Evolutionary conservation across 2,888 invertebrate genomes (phyloP).

Genomic region (Erpobdella octoculata): DNA sequence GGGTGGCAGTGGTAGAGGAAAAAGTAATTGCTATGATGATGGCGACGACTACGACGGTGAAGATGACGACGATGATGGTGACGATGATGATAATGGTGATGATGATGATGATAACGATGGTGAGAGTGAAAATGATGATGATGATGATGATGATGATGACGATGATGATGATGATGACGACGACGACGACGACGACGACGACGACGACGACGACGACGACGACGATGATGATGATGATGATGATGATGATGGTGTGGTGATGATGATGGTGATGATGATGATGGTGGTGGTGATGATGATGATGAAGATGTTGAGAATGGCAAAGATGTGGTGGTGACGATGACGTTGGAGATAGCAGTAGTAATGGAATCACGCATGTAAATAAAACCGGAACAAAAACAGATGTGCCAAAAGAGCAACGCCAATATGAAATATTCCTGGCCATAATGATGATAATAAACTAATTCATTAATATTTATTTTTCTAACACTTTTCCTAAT

Average conservation of each 20-base stretch:
- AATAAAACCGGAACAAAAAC: no score
- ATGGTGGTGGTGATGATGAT: neutral
- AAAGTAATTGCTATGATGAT: neutral
- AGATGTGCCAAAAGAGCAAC: no score
- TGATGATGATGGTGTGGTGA: neutral
- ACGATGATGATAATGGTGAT: neutral
- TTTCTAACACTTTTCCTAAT: no score
- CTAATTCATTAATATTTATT: no score
- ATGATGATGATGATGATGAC: conserved; percentile 14
- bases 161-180: conserved; percentile 26
- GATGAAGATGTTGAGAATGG: no score
- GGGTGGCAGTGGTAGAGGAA: neutral
- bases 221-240: conserved; percentile 28
- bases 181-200: conserved; percentile 16
- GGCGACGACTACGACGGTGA: neutral
- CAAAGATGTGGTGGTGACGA: no score
- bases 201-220: conserved; percentile 17
- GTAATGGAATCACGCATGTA: no score
- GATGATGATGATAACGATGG: neutral
- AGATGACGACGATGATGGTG: conserved; percentile 5
- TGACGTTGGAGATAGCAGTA: no score
- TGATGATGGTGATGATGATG: neutral
- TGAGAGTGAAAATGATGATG: neutral
- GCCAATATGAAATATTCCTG: no score
- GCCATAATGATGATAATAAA: no score